Evolutionary conservation across 1,140 invertebrate species (phyloP).

Genomic region (Andricus grossulariae): DNA sequence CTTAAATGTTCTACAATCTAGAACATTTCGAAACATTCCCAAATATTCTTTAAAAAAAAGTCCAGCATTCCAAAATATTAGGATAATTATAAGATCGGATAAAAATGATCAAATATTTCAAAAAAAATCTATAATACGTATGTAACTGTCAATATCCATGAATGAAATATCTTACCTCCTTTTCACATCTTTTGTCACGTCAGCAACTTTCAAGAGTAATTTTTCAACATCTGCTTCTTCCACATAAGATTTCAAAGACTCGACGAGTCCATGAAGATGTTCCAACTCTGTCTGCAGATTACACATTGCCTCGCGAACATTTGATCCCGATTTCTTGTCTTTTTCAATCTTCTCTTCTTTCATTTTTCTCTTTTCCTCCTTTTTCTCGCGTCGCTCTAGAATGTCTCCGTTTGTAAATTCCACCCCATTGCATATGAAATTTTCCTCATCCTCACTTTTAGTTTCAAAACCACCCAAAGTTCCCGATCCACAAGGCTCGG

Average conservation of each 20-base stretch:
- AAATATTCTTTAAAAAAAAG: no score
- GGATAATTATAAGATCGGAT: no score
- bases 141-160: no score
- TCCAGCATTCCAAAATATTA: no score
- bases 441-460: neutral
- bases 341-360: slow-evolving; percentile 10
- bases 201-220: slow-evolving; percentile 54
- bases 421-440: neutral
- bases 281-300: slow-evolving; percentile 60
- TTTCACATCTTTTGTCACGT: slow-evolving; percentile 58
- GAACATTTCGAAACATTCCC: no score
- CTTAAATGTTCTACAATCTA: no score
- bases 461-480: neutral
- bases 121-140: no score
- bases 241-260: slow-evolving; percentile 53
- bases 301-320: slow-evolving; percentile 46
- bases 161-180: slow-evolving; percentile 43
- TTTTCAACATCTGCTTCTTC: slow-evolving; percentile 56
- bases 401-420: neutral
- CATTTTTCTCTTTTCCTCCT: neutral
- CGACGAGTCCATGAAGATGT: slow-evolving; percentile 56
- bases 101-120: no score
- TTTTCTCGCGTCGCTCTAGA: neutral
- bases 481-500: neutral
- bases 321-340: slow-evolving; percentile 19